Conservation (phyloP, 64 coral and sea anemone genomes). For the Montipora sp. region DNA sequence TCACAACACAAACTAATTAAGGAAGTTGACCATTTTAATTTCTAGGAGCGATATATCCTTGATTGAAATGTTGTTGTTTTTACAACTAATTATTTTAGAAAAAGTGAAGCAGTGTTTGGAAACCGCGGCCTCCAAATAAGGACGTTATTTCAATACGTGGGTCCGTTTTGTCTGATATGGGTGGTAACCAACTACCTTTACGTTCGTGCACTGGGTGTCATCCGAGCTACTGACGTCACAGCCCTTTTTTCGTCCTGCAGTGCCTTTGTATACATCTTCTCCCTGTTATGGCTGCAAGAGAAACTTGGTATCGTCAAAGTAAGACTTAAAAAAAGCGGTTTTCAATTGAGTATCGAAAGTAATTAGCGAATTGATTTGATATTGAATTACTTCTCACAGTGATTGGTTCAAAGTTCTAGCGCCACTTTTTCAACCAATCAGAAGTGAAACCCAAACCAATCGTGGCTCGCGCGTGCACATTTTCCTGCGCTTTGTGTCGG, state of each 20-base stretch:
- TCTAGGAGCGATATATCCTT: no score
- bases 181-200: constrained; percentile 73
- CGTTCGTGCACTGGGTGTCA: constrained; percentile 67
- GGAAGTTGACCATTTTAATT: no score
- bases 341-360: no score
- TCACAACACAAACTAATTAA: no score
- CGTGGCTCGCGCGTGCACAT: no score
- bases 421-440: no score
- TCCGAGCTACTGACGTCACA: constrained; percentile 76
- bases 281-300: constrained; percentile 72
- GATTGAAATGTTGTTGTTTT: no score
- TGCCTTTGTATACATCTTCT: constrained; percentile 86
- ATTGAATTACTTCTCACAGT: no score
- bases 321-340: not conserved
- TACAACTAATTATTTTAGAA: constrained; percentile 7
- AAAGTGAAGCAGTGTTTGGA: constrained; percentile 68
- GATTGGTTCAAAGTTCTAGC: no score
- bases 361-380: no score
- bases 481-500: no score
- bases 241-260: constrained; percentile 79
- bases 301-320: constrained; percentile 74
- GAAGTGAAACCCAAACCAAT: no score
- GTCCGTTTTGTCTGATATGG: constrained; percentile 78
- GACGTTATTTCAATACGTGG: constrained; percentile 57
- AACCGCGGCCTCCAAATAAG: constrained; percentile 21